A percentile compares a stretch with the other conserved stretches of the same genome.
phyloP scores from a whole-genome alignment of 2,113 vertebrate genomes.

The Amazona vittata region DNA sequence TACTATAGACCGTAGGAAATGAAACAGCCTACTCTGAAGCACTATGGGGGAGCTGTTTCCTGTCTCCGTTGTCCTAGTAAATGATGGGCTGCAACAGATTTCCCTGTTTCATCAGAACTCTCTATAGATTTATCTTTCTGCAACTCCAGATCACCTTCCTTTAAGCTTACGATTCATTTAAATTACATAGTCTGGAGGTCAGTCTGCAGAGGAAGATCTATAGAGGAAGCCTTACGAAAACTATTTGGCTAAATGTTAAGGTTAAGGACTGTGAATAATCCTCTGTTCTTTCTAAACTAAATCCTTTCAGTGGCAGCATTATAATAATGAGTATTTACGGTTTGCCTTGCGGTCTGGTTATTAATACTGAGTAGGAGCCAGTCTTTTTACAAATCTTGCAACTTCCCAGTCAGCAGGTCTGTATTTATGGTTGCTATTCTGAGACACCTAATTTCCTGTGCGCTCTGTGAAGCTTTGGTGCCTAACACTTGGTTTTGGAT shows the following conservation, averaged over 20 bases:
- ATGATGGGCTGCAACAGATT: not conserved
- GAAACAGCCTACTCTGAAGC: not conserved
- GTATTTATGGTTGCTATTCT: conserved; percentile 63
- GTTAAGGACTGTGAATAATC: not conserved
- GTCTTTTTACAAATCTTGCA: conserved; percentile 11
- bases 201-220: not conserved
- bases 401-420: conserved; percentile 48
- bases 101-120: not conserved
- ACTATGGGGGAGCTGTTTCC: not conserved
- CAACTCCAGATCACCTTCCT: not conserved
- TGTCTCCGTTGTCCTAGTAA: not conserved
- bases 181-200: not conserved
- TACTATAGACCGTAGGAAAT: not conserved
- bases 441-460: conserved; percentile 64
- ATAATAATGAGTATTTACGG: not conserved
- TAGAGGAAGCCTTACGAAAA: not conserved
- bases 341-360: not conserved
- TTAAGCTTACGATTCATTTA: not conserved
- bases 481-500: conserved; percentile 45
- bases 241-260: not conserved
- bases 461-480: conserved; percentile 37
- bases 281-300: not conserved
- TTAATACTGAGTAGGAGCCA: not conserved
- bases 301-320: not conserved
- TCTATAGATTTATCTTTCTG: not conserved